Evolutionary conservation across 1,140 invertebrate species (phyloP).

Genomic region (Cyrtorhinus lividipennis): DNA sequence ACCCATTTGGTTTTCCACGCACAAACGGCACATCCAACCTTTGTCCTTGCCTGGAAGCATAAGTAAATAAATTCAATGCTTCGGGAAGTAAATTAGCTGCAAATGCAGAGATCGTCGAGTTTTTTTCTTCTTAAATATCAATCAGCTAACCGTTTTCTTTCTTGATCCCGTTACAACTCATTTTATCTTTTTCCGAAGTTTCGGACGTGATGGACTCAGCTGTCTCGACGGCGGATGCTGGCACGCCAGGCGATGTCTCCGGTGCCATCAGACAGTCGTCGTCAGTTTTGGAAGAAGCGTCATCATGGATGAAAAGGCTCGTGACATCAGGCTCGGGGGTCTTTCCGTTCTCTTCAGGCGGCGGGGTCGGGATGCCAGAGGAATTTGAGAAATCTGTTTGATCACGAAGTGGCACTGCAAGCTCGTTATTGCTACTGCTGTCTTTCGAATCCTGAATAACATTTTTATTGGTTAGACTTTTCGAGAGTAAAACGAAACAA

Average conservation of each 20-base stretch:
- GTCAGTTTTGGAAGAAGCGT: background rate
- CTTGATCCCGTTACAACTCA: no score
- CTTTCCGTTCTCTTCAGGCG: background rate
- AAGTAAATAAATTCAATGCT: background rate
- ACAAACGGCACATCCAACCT: slow-evolving; percentile 31
- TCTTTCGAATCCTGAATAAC: no score
- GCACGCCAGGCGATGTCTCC: background rate
- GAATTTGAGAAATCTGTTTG: background rate
- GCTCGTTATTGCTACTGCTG: no score
- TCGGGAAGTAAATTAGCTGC: no score
- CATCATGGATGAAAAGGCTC: background rate
- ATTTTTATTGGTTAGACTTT: no score
- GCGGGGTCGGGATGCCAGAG: background rate
- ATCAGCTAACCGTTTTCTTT: no score
- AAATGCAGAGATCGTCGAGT: no score
- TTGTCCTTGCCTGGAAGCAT: slow-evolving; percentile 14
- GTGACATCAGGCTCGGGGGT: background rate
- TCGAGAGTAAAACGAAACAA: no score
- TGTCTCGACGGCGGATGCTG: background rate
- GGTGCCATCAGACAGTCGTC: background rate
- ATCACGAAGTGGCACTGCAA: no score
- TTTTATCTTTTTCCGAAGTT: background rate
- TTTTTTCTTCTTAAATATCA: no score
- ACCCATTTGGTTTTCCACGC: slow-evolving; percentile 31
- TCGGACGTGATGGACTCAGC: background rate